Evolutionary conservation across 2,113 vertebrate genomes (phyloP), one percentile per base, ranked within the genome.

Genomic region (Phyllostomus hastatus): DNA sequence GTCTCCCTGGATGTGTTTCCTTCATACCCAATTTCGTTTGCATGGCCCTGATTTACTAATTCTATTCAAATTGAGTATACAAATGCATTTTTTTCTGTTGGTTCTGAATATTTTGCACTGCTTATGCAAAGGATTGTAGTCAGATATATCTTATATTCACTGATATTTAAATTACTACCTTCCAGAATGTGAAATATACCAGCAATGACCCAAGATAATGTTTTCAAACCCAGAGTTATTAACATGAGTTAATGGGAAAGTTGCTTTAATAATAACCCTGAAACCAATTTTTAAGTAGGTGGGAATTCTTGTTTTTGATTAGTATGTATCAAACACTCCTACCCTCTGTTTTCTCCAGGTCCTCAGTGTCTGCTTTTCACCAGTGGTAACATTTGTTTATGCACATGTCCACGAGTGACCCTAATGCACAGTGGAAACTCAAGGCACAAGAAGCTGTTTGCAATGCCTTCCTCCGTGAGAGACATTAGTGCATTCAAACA

Each of bases 21-120:
- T 98, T 98, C 96, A 97, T 92, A 97, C 91, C 97, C 97, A 98
- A 95, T 98, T 98, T 92, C 91, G 92, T 98, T 98, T 97, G 92
- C 98, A 96, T 93, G 95, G 92, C 95, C 97, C 97, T 96, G 96
- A 95, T 97, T 96, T 26, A 79, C 96, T 97, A 93, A 95, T 97
- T 94, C 94, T 97, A 97, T 98, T 98, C 97, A 97, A 87, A 97
- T 46, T 66, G 57, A 93, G 61, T 87, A 84, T 89, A 93, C 89
- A 89, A 97, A 95, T 92, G 70, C 95, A 90, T 97, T 97, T 97
- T 97, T 95, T 43, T 48, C 69, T 97, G 97, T 98, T 97, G 90
- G 61, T 93, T 88, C 76, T 93, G 97, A 97, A 94, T 95, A 95
- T 91, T 97, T 98, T 98, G 96, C 95, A 97, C 97, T 98, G 98